Evolutionary conservation across 2,113 vertebrate genomes (phyloP).

Genomic region (Eolophus roseicapilla): DNA sequence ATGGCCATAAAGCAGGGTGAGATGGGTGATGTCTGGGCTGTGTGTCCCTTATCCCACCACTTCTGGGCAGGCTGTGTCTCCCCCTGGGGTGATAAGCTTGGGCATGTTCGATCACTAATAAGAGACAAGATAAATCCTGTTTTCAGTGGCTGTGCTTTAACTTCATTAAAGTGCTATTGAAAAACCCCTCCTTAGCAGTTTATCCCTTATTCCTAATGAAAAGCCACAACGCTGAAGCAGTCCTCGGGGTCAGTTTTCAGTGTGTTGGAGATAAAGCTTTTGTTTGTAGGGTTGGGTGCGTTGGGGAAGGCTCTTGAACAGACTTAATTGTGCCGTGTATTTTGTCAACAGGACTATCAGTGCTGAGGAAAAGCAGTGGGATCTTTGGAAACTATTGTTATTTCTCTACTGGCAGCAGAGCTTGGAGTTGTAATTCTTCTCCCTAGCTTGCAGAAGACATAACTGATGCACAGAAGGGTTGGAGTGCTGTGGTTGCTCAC

Average conservation of each 20-base stretch:
- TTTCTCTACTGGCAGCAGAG: not conserved
- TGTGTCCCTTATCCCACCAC: not conserved
- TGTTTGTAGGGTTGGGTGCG: not conserved
- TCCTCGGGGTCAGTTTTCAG: not conserved
- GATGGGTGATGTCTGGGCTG: rapidly evolving
- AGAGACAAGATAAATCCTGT: not conserved
- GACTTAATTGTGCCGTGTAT: not conserved
- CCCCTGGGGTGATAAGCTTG: not conserved
- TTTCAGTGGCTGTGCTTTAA: not conserved
- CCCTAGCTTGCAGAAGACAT: not conserved
- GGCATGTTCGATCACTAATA: not conserved
- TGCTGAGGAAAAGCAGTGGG: not conserved
- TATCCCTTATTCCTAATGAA: constrained; percentile 12
- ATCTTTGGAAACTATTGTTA: constrained; percentile 7
- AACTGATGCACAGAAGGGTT: not conserved
- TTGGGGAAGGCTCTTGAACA: not conserved
- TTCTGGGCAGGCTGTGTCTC: not conserved
- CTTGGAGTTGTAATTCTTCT: not conserved
- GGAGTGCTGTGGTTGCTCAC: not conserved
- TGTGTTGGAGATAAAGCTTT: constrained; percentile 24
- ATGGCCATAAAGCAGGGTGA: rapidly evolving
- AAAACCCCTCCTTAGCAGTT: constrained; percentile 2
- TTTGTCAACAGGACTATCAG: constrained; percentile 58
- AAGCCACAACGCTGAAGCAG: not conserved
- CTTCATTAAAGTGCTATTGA: not conserved